Percentiles rank a stretch among this genome's conserved stretches.
Evolutionary conservation across 2,797 vertebrate genomes (phyloP).

Genomic region (Coregonus suidteri): DNA sequence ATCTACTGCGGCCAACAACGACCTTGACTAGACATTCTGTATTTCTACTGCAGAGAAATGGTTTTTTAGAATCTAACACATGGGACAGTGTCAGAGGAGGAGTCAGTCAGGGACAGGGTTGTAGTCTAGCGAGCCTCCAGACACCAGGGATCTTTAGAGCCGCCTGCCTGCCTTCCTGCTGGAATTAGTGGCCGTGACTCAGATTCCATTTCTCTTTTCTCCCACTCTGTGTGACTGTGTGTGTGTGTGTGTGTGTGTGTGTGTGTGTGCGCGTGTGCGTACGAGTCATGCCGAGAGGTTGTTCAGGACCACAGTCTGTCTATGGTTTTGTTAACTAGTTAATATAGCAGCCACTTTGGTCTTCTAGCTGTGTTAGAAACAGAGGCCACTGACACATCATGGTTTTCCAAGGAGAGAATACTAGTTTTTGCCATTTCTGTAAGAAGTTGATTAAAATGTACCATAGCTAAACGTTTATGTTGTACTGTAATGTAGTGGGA

Average conservation of each 20-base stretch:
- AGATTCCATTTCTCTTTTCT: neutral
- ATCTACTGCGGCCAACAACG: too few species aligned
- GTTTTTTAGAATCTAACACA: too few species aligned
- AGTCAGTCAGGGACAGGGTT: conserved; percentile 6
- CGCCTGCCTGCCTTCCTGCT: conserved; percentile 7
- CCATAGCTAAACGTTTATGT: too few species aligned
- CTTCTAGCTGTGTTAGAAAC: conserved; percentile 36
- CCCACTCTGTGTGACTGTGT: neutral
- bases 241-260: neutral
- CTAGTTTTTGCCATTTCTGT: too few species aligned
- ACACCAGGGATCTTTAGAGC: conserved; percentile 46
- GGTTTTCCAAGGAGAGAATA: neutral
- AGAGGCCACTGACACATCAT: neutral
- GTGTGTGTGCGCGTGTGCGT: too few species aligned
- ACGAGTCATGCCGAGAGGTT: conserved; percentile 45
- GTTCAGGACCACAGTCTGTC: conserved; percentile 29
- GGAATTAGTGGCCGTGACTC: conserved; percentile 62
- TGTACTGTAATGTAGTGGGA: too few species aligned
- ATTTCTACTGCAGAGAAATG: neutral
- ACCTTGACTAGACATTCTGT: too few species aligned
- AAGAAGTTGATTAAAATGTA: too few species aligned
- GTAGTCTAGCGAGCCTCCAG: conserved; percentile 42
- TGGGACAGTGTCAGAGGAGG: neutral
- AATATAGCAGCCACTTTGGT: conserved; percentile 31
- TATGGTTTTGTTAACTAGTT: conserved; percentile 17